phyloP scores from a whole-genome alignment of 2,888 invertebrate species.

The Cheilosia grossa region DNA sequence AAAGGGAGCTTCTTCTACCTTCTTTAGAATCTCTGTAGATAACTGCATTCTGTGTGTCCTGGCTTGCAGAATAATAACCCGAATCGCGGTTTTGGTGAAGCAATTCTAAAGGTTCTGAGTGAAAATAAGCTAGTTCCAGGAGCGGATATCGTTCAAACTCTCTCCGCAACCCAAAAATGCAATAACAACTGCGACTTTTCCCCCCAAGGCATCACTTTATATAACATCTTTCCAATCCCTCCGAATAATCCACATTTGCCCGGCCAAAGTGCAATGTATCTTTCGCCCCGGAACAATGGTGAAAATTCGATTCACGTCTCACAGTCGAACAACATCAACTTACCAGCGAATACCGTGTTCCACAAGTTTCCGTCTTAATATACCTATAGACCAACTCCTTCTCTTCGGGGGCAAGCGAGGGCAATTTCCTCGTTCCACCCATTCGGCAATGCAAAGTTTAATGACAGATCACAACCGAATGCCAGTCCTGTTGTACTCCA shows the following conservation, averaged over 20 bases:
- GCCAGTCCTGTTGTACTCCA: slow-evolving; percentile 47
- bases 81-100: too few species aligned
- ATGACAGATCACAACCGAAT: slow-evolving; percentile 67
- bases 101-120: too few species aligned
- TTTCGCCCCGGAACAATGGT: slow-evolving; percentile 53
- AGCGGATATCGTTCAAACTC: too few species aligned
- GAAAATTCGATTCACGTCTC: slow-evolving; percentile 62
- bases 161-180: too few species aligned
- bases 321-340: slow-evolving; percentile 39
- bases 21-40: too few species aligned
- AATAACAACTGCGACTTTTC: background rate
- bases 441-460: slow-evolving; percentile 43
- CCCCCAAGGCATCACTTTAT: background rate
- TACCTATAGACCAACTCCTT: slow-evolving; percentile 2
- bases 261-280: slow-evolving; percentile 32
- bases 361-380: slow-evolving; percentile 49
- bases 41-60: too few species aligned
- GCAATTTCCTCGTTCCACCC: slow-evolving; percentile 50
- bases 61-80: too few species aligned
- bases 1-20: too few species aligned
- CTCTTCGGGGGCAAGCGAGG: background rate
- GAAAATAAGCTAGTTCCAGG: too few species aligned
- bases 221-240: background rate
- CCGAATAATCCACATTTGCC: background rate
- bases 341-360: slow-evolving; percentile 52